These are phyloP conservation scores for Drosophila ambigua DNA, from an alignment of 1,140 invertebrate genomes.

Conservation along the genomic window DNA sequence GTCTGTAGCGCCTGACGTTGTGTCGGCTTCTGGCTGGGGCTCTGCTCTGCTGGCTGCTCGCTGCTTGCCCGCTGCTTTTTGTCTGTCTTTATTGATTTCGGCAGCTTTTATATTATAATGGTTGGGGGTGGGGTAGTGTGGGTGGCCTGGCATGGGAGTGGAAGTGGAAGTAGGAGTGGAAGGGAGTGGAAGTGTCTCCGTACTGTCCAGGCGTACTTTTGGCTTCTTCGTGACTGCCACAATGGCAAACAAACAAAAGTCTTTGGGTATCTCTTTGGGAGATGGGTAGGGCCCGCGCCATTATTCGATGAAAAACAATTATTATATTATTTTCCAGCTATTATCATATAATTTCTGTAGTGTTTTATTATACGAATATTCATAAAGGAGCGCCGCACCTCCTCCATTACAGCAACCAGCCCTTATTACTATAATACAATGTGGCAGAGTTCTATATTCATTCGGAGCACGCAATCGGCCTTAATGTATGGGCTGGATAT, in stretches of 20 bases:
- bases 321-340: conserved; percentile 12
- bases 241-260: conserved; percentile 59
- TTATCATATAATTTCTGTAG: conserved; percentile 9
- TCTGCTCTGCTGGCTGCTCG: conserved; percentile 11
- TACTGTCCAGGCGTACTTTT: conserved; percentile 50
- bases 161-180: conserved; percentile 11
- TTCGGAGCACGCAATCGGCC: too few species aligned
- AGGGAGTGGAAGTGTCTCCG: conserved; percentile 3
- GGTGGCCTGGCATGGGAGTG: conserved; percentile 13
- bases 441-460: too few species aligned
- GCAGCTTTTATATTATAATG: conserved; percentile 60
- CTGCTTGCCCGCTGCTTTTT: conserved; percentile 58
- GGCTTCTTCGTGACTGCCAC: conserved; percentile 62
- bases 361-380: conserved; percentile 3
- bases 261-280: conserved; percentile 30
- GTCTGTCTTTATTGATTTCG: conserved; percentile 73
- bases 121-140: not conserved
- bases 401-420: too few species aligned
- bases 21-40: conserved; percentile 14
- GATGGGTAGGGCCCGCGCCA: not conserved
- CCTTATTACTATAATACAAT: too few species aligned
- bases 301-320: conserved; percentile 22
- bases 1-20: not conserved
- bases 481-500: too few species aligned
- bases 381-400: not conserved